Conservation (phyloP, 2,797 vertebrate species). For the Kryptolebias ocellatus region DNA sequence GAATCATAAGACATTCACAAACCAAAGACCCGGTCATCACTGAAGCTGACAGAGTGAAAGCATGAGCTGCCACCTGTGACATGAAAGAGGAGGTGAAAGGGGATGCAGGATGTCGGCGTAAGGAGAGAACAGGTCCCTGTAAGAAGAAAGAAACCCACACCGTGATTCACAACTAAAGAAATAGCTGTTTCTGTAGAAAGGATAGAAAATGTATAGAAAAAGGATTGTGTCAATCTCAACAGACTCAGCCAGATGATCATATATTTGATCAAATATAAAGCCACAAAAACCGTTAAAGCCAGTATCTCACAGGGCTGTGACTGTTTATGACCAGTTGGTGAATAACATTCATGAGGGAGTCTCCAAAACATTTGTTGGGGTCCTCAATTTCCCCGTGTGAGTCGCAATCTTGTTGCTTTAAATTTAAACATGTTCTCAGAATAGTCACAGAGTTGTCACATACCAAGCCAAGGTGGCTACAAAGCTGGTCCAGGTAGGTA, state of each 20-base stretch:
- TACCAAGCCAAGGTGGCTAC: no score
- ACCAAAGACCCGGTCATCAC: conserved; percentile 3
- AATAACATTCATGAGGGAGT: no score
- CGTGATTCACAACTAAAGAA: conserved; percentile 24
- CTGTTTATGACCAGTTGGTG: no score
- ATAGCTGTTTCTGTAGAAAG: conserved; percentile 7
- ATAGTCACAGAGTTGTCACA: no score
- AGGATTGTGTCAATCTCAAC: not conserved
- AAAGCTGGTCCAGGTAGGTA: no score
- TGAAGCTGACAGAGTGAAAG: conserved; percentile 28
- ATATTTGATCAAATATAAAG: not conserved
- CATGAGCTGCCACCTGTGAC: conserved; percentile 53
- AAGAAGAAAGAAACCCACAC: conserved; percentile 25
- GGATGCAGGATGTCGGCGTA: conserved; percentile 23
- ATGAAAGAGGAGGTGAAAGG: conserved; percentile 35
- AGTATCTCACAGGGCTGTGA: no score
- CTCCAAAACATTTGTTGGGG: no score
- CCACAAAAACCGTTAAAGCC: not conserved
- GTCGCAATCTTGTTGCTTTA: no score
- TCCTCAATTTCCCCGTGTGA: no score
- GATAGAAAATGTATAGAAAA: conserved; percentile 9
- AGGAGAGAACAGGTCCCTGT: conserved; percentile 8
- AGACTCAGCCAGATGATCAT: not conserved
- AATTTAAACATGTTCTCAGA: no score
- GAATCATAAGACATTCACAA: conserved; percentile 18